phyloP scores from a whole-genome alignment of 2,797 vertebrate genomes.

The Coreius guichenoti region DNA sequence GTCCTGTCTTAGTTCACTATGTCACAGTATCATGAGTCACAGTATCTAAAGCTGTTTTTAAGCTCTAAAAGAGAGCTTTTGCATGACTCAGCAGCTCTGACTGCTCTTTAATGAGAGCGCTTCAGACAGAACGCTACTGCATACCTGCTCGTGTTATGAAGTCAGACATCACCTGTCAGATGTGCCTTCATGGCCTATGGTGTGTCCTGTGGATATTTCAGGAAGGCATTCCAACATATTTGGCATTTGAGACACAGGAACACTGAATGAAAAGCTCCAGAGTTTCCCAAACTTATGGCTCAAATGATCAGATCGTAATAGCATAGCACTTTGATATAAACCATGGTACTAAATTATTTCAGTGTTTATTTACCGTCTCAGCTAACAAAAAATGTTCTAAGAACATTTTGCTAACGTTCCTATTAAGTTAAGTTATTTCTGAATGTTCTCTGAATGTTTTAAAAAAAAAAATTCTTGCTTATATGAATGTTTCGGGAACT shows the following conservation, averaged over 20 bases:
- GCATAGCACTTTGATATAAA: background rate
- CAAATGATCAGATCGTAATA: background rate
- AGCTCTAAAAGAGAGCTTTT: background rate
- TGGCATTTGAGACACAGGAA: too few relatives aligned
- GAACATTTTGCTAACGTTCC: background rate
- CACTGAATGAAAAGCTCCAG: background rate
- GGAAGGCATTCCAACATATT: background rate
- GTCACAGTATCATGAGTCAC: background rate
- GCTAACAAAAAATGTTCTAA: background rate
- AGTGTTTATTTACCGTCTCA: too few relatives aligned
- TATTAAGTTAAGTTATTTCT: background rate
- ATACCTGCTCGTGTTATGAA: background rate
- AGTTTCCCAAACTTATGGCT: background rate
- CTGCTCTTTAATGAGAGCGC: background rate
- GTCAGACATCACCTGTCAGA: background rate
- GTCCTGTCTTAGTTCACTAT: background rate
- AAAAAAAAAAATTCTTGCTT: too few relatives aligned
- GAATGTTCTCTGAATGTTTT: background rate
- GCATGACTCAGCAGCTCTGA: slow-evolving; percentile 6
- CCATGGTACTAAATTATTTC: background rate
- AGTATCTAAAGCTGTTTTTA: background rate
- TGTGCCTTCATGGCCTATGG: slow-evolving; percentile 7
- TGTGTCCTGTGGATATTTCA: slow-evolving; percentile 18
- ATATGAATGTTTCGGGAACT: too few relatives aligned
- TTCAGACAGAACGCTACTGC: slow-evolving; percentile 1